phyloP scores from a whole-genome alignment of 2,113 vertebrate genomes.

The Chaenocephalus aceratus region DNA sequence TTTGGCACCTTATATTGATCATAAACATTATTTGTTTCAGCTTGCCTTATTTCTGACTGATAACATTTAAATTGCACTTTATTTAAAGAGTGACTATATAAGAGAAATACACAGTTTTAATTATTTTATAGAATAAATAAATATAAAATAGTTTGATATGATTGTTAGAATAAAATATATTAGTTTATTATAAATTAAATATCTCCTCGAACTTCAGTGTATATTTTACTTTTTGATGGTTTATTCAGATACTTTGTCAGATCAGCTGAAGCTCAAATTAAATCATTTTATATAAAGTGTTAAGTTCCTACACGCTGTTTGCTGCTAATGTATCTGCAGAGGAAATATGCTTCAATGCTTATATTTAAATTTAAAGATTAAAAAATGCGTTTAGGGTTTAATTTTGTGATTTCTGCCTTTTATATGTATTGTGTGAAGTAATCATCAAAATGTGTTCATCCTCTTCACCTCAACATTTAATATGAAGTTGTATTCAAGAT shows the following conservation, averaged over 20 bases:
- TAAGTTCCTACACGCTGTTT: not conserved
- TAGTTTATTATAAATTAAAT: not conserved
- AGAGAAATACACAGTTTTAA: not conserved
- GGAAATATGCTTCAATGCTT: not conserved
- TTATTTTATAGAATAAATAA: not conserved
- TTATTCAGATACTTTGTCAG: not conserved
- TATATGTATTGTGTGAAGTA: not conserved
- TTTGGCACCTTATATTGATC: not conserved
- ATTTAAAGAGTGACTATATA: not conserved
- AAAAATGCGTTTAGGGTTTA: not conserved
- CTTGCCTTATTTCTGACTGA: not conserved
- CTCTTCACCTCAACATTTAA: not conserved
- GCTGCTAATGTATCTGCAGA: not conserved
- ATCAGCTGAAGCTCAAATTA: not conserved
- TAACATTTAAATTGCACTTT: not conserved
- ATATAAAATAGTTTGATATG: not conserved
- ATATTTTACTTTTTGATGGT: not conserved
- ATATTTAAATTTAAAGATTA: not conserved
- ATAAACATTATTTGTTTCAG: not conserved
- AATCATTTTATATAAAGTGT: not conserved
- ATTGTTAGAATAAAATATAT: not conserved
- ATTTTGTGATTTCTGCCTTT: not conserved
- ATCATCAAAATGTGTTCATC: not conserved
- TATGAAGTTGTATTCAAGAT: too few relatives aligned
- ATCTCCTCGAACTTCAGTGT: not conserved